phyloP scores from a whole-genome alignment of 2,797 vertebrate genomes.

The Gallinago stenura region DNA sequence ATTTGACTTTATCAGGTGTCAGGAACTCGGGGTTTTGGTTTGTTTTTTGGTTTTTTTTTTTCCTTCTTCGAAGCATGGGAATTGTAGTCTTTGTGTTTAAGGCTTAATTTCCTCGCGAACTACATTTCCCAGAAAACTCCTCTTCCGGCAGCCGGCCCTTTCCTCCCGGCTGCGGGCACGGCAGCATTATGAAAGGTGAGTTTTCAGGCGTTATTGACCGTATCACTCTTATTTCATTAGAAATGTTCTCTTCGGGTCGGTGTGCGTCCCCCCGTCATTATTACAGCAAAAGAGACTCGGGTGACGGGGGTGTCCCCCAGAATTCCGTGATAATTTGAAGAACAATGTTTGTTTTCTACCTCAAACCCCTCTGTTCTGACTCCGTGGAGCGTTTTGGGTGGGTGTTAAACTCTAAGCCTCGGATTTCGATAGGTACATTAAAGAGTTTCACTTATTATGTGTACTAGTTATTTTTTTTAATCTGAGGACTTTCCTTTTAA shows the following conservation, averaged over 20 bases:
- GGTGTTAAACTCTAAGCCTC: background rate
- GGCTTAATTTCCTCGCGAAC: background rate
- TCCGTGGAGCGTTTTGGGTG: background rate
- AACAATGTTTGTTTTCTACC: background rate
- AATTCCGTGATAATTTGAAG: background rate
- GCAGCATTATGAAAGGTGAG: background rate
- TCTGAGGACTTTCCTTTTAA: background rate
- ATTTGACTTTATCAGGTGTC: accelerated
- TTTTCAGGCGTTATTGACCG: accelerated
- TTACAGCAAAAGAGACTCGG: background rate
- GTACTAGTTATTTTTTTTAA: background rate
- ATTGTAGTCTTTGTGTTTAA: conserved; percentile 40
- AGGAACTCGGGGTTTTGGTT: accelerated
- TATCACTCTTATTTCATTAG: accelerated
- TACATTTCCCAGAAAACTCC: conserved; percentile 69
- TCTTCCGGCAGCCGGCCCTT: accelerated
- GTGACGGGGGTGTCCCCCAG: background rate
- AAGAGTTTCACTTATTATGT: background rate
- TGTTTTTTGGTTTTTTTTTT: no score
- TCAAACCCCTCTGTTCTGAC: background rate
- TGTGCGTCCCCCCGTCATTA: accelerated
- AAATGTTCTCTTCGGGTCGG: accelerated
- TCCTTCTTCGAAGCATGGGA: conserved; percentile 21
- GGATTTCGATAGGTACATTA: background rate
- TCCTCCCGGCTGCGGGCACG: background rate